Evolutionary conservation across 37 sponge, comb jelly and placozoan genomes (phyloP).

Genomic region (Corticium candelabrum): DNA sequence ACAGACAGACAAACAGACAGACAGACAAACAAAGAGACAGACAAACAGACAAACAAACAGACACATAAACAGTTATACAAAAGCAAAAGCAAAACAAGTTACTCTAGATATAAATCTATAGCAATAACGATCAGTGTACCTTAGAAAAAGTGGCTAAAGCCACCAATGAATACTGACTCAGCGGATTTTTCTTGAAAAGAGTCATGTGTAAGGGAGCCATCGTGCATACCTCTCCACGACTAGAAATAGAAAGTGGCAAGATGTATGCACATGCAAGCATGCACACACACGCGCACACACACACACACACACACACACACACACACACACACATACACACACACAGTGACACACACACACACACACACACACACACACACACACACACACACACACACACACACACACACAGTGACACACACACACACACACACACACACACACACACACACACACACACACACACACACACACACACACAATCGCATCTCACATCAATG

Average conservation of each 20-base stretch:
- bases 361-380: not conserved
- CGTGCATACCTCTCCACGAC: conserved; percentile 69
- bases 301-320: conserved; percentile 5
- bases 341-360: not conserved
- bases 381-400: not conserved
- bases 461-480: not conserved
- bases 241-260: too few species aligned
- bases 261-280: too few species aligned
- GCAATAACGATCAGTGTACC: not conserved
- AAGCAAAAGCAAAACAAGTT: too few species aligned
- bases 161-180: conserved; percentile 17
- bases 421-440: not conserved
- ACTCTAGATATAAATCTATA: not conserved
- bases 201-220: conserved; percentile 56
- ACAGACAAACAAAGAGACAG: too few species aligned
- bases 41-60: too few species aligned
- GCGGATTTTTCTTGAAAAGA: conserved; percentile 19
- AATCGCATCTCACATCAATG: not conserved
- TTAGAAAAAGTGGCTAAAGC: conserved; percentile 19
- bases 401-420: too few species aligned
- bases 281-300: not conserved
- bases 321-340: not conserved
- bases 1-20: too few species aligned
- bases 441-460: not conserved
- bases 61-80: too few species aligned